These are phyloP conservation scores for Mycalesis mineus DNA, from an alignment of 2,888 invertebrate species.

Conservation along the genomic window DNA sequence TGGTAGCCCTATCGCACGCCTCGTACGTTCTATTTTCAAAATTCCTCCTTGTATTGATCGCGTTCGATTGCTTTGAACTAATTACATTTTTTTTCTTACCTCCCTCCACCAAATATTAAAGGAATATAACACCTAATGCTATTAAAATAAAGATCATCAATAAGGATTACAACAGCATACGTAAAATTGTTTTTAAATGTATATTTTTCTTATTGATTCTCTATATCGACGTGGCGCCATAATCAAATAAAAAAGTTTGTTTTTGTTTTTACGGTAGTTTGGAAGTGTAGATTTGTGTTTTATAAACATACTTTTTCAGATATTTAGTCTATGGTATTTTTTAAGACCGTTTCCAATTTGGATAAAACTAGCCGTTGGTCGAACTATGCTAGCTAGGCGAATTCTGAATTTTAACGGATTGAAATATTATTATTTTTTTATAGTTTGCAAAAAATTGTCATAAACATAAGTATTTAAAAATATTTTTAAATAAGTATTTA, in stretches of 20 bases:
- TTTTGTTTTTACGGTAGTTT: slow-evolving; percentile 12
- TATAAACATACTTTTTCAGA: background rate
- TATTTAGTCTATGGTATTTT: slow-evolving; percentile 6
- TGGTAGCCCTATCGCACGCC: slow-evolving; percentile 58
- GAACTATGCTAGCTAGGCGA: too few relatives aligned
- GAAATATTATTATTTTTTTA: too few relatives aligned
- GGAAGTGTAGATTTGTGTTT: slow-evolving; percentile 6
- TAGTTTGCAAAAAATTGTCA: too few relatives aligned
- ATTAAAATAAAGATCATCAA: background rate
- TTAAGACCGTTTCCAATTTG: too few relatives aligned
- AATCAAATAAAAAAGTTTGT: slow-evolving; percentile 8
- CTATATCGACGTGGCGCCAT: slow-evolving; percentile 38
- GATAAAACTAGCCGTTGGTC: too few relatives aligned
- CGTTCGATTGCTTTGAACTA: slow-evolving; percentile 50
- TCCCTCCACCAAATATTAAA: slow-evolving; percentile 10
- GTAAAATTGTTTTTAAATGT: slow-evolving; percentile 33
- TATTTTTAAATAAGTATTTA: too few relatives aligned
- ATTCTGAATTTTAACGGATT: too few relatives aligned
- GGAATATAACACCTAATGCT: slow-evolving; percentile 1
- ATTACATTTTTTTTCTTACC: slow-evolving; percentile 33
- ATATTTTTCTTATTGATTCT: slow-evolving; percentile 38
- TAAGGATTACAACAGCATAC: background rate
- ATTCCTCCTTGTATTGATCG: slow-evolving; percentile 59
- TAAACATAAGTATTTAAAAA: too few relatives aligned
- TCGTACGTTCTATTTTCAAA: slow-evolving; percentile 64